phyloP scores from a whole-genome alignment of 2,113 vertebrate species.

The Callospermophilus lateralis region DNA sequence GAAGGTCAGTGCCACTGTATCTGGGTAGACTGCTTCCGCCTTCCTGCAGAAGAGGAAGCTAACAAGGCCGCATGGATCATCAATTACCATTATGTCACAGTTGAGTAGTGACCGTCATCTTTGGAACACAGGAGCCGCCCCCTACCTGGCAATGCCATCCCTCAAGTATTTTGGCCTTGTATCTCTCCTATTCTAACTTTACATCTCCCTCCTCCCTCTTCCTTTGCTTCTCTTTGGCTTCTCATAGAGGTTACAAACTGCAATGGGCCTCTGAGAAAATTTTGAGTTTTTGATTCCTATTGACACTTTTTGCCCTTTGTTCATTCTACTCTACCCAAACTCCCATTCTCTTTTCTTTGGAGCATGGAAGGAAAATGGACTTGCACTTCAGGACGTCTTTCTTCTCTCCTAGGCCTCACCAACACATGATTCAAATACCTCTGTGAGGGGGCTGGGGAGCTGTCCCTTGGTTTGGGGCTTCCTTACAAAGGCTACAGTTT shows the following conservation, averaged over 20 bases:
- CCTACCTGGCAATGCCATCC: neutral
- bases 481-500: neutral
- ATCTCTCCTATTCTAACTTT: neutral
- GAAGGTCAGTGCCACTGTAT: slow-evolving; percentile 91
- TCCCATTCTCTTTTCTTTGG: neutral
- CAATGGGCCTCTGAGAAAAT: neutral
- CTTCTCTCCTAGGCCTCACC: neutral
- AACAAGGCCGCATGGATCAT: slow-evolving; percentile 16
- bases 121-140: neutral
- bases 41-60: slow-evolving; percentile 78
- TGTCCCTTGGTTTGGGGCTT: neutral
- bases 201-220: neutral
- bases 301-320: neutral
- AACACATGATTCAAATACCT: neutral
- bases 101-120: neutral
- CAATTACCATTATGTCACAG: neutral
- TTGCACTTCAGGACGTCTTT: neutral
- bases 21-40: slow-evolving; percentile 87
- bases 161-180: neutral
- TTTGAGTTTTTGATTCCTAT: neutral
- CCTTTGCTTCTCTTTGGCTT: neutral
- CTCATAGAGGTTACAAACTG: slow-evolving; percentile 3
- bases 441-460: neutral
- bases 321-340: neutral
- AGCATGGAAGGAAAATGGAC: neutral